These are phyloP conservation scores for Bellardia bayeri DNA, from an alignment of 2,888 invertebrate genomes.

Conservation along the genomic window DNA sequence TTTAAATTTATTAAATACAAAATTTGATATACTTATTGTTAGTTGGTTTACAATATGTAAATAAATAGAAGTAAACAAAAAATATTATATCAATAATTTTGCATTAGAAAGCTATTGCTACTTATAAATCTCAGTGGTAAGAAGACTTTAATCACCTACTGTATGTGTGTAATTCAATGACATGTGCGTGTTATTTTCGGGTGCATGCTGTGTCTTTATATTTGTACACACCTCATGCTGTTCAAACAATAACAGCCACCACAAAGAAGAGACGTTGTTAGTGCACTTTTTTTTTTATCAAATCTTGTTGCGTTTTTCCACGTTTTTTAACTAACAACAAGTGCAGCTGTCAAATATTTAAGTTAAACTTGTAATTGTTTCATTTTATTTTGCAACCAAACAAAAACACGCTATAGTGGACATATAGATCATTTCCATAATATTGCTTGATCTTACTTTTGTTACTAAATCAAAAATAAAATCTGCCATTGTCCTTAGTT, in stretches of 20 bases:
- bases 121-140: not conserved
- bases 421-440: not conserved
- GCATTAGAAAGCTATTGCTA: too few species aligned
- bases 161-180: slow-evolving; percentile 65
- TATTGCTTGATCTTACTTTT: too few species aligned
- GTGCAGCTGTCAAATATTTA: slow-evolving; percentile 73
- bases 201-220: slow-evolving; percentile 61
- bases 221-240: slow-evolving; percentile 64
- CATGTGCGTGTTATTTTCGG: slow-evolving; percentile 71
- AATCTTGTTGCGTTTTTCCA: slow-evolving; percentile 56
- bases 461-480: too few species aligned
- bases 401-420: slow-evolving; percentile 16
- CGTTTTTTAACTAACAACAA: slow-evolving; percentile 52
- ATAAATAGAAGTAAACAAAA: too few species aligned
- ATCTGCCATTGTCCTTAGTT: too few species aligned
- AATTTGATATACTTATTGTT: too few species aligned
- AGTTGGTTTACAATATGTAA: too few species aligned
- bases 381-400: slow-evolving; percentile 31
- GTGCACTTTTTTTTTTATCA: slow-evolving; percentile 51
- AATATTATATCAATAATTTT: too few species aligned
- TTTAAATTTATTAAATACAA: too few species aligned
- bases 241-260: slow-evolving; percentile 62
- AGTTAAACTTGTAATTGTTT: slow-evolving; percentile 62
- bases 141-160: slow-evolving; percentile 5
- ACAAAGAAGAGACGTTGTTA: slow-evolving; percentile 49